Evolutionary conservation across 2,888 invertebrate genomes (phyloP).

Genomic region (Caenorhabditis drosophilae): DNA sequence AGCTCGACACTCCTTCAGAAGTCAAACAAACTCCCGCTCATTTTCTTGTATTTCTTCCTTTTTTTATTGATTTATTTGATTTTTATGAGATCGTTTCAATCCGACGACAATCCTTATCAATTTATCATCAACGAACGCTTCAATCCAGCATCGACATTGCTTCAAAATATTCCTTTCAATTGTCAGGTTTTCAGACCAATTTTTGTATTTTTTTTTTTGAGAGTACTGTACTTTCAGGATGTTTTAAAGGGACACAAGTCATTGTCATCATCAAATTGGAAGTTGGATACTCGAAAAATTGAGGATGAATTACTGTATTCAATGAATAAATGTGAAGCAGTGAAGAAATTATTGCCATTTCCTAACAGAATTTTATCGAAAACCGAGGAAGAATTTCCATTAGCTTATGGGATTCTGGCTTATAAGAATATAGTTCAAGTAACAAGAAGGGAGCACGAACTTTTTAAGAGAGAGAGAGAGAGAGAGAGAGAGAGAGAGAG

Average conservation of each 20-base stretch:
- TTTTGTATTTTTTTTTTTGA: background rate
- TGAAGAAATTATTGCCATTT: conserved; percentile 25
- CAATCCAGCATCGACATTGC: background rate
- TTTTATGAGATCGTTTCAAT: background rate
- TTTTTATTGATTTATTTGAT: background rate
- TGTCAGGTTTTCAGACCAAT: conserved; percentile 11
- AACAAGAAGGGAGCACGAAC: no score
- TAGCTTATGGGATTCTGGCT: conserved; percentile 41
- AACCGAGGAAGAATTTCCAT: conserved; percentile 31
- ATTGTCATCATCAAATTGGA: background rate
- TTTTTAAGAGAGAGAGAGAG: no score
- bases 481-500: no score
- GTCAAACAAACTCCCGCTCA: background rate
- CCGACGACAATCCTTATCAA: background rate
- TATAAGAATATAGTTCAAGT: conserved; percentile 37
- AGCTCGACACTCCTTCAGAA: no score
- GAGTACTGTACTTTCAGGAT: background rate
- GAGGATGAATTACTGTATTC: conserved; percentile 18
- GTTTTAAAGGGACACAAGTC: background rate
- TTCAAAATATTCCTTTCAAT: conserved; percentile 15
- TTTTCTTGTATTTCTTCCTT: background rate
- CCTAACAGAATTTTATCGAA: conserved; percentile 10
- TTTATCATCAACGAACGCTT: background rate
- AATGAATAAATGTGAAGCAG: conserved; percentile 17
- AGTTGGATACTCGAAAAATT: conserved; percentile 3